These are phyloP conservation scores for Protobothrops mucrosquamatus DNA, from an alignment of 2,113 vertebrate genomes.

Conservation along the genomic window DNA sequence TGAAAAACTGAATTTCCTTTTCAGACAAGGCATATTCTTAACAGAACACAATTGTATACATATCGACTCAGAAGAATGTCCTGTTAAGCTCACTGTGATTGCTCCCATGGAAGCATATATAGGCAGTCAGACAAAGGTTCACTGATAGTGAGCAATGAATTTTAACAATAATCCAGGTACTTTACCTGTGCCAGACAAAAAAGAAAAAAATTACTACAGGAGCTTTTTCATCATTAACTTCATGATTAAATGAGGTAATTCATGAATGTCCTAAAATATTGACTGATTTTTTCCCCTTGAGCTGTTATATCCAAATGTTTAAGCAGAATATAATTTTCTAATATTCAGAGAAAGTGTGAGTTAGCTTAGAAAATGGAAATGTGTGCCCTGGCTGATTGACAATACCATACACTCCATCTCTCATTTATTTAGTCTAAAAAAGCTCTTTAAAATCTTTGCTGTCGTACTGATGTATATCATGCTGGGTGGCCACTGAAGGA, in stretches of 20 bases:
- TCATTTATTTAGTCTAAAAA: constrained; percentile 23
- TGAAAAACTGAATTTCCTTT: constrained; percentile 26
- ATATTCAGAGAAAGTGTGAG: background rate
- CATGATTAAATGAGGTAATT: constrained; percentile 15
- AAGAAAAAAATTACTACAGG: constrained; percentile 7
- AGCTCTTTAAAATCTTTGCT: background rate
- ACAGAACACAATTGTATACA: background rate
- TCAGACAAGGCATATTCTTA: background rate
- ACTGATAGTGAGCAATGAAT: background rate
- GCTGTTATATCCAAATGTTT: constrained; percentile 15
- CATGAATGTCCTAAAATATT: constrained; percentile 16
- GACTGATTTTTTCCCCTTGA: background rate
- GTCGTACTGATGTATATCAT: background rate
- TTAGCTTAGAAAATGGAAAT: background rate
- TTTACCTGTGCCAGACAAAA: constrained; percentile 13
- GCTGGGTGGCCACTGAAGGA: background rate
- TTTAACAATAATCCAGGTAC: constrained; percentile 15
- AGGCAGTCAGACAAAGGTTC: background rate
- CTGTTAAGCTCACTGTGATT: background rate
- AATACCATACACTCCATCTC: rapidly evolving
- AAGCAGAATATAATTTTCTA: background rate
- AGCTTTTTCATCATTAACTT: constrained; percentile 28
- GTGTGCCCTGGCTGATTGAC: background rate
- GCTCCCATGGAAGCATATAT: background rate
- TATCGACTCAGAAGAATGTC: background rate